Evolutionary conservation across 2,797 vertebrate genomes (phyloP).

Genomic region (Ctenochaetus hawaiiensis): DNA sequence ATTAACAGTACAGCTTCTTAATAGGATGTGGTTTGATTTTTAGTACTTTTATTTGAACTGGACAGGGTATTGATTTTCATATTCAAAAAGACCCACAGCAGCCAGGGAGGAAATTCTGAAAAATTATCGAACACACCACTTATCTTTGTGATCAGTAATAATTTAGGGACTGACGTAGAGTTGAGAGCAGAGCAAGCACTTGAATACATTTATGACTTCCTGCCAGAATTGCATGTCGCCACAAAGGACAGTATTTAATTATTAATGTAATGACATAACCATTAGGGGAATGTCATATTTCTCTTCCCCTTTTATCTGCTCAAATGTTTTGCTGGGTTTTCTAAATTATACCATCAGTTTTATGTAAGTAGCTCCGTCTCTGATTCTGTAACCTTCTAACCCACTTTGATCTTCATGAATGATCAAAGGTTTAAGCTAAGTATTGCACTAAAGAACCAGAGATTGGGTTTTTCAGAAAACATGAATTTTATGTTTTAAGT

Average conservation of each 20-base stretch:
- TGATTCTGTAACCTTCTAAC: not conserved
- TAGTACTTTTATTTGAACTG: not conserved
- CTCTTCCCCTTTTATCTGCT: conserved; percentile 9
- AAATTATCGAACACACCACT: conserved; percentile 14
- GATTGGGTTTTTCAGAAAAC: not conserved
- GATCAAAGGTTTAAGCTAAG: not conserved
- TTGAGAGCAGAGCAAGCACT: conserved; percentile 41
- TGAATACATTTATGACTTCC: conserved; percentile 55
- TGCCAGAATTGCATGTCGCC: conserved; percentile 42
- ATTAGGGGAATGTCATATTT: conserved; percentile 6
- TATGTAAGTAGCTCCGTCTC: too few relatives aligned
- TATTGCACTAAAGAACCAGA: not conserved
- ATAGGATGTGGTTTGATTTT: too few relatives aligned
- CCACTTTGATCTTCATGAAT: not conserved
- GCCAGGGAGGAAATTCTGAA: conserved; percentile 2
- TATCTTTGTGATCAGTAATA: conserved; percentile 40
- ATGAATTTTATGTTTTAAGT: not conserved
- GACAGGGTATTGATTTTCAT: not conserved
- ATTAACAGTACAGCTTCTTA: not conserved
- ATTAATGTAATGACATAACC: conserved; percentile 52
- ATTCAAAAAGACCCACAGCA: not conserved
- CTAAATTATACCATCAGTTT: conserved; percentile 6
- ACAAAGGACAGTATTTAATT: conserved; percentile 58
- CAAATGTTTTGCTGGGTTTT: conserved; percentile 31
- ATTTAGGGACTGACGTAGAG: conserved; percentile 29